Evolutionary conservation across 2,113 vertebrate genomes (phyloP), one percentile per base, ranked within the genome.

Genomic region (Daubentonia madagascariensis): DNA sequence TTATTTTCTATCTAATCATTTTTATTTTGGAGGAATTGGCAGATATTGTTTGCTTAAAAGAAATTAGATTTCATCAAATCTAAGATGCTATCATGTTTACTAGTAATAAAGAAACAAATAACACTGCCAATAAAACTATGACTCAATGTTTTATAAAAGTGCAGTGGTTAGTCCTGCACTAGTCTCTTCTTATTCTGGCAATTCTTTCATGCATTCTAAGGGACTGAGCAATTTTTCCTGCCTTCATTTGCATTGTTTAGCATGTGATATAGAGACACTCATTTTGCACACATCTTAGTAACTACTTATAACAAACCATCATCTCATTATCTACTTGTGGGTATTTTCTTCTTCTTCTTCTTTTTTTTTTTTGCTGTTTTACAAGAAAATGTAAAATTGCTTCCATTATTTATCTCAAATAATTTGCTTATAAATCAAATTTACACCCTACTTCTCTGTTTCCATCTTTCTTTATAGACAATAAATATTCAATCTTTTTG

Each of bases 341-440:
- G 14, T 54, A 52, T 76, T 95, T 81, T 88, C 35, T 84, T 48
- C 32, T 83, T 22, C 87, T 61, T 61, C 59, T 63, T 63, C 16
- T n/a, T 57, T 43, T 43, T 59, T 76, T 28, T 78, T 61, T 87
- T 91, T 79, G 45, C 37, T 57, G 78, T 45, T 91, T 95, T 86
- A 32, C 3, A 85, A 65, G 57, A 89, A 92, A 72, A 90, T 20
- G 94, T 1, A 89, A 30, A 96, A 52, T 40, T 85, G 67, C 20
- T 85, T n/a, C 45, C 35, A 81, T 85, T 37, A 40, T 40, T 95
- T 95, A 45, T 76, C 37, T 75, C 63, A 88, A 91, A 90, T 91
- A 87, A 88, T 81, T 87, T 76, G 70, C 25, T 84, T 92, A 88
- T 45, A 84, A 96, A 75, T 88, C 75, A 95, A 79, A 79, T 22